These are phyloP conservation scores for Linnaemya tessellans DNA, from an alignment of 2,888 invertebrate species.

Conservation along the genomic window DNA sequence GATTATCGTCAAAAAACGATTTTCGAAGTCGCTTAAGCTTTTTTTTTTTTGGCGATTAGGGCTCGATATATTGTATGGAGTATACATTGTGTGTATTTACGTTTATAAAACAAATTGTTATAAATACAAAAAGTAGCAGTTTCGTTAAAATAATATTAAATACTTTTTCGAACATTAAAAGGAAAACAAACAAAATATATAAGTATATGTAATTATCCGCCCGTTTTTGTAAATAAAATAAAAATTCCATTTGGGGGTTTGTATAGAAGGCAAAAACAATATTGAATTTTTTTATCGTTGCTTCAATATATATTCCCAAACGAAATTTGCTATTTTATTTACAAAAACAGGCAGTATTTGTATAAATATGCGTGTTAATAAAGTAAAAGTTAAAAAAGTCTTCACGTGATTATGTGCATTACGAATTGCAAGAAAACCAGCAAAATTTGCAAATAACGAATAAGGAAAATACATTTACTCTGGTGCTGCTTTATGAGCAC, in stretches of 20 bases:
- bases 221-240: no score
- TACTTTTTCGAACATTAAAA: neutral
- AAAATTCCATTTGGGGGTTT: no score
- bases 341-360: no score
- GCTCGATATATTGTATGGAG: no score
- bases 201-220: no score
- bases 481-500: constrained; percentile 88
- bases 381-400: neutral
- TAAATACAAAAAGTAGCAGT: neutral
- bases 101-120: neutral
- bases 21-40: no score
- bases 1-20: no score
- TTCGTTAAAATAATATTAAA: neutral
- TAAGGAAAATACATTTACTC: constrained; percentile 73
- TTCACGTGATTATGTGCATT: constrained; percentile 50
- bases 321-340: no score
- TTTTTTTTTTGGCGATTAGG: no score
- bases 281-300: no score
- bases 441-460: neutral
- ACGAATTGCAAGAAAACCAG: constrained; percentile 22
- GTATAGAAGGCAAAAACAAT: no score
- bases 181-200: neutral
- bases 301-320: no score
- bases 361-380: neutral
- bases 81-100: neutral